Base-by-base conservation (phyloP, 2,797 vertebrate species). In the Anabacerthia variegaticeps region DNA sequence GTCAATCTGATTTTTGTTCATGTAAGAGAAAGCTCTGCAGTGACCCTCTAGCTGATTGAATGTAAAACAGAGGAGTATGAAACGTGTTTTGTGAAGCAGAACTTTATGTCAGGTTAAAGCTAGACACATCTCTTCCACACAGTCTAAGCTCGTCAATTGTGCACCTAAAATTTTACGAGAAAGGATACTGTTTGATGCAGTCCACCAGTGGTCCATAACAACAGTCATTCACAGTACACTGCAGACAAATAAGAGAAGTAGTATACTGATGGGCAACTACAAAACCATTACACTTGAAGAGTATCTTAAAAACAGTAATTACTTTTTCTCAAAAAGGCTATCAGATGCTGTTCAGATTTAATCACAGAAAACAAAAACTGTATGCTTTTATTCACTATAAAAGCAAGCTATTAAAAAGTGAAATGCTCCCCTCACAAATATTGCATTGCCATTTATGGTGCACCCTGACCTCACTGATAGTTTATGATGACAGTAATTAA, bases 171-270 rank as follows among this genome's bases (percentile, higher is more conserved):
- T 99, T 99, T 99, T 99, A 99, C 99, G 98, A 97, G 97, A 98
- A 98, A 99, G 99, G 99, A 99, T 99, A 99, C 99, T 99, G 99
- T 99, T 99, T 99, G 99, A 99, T 99, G 99, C 99, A 99, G 99
- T 99, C 99, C 98, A 99, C 99, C 99, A 99, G 98, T 93, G 99
- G 99, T 98, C 99, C 99, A 98, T 99, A 99, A 99, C 99, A 99
- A 98, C 99, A 99, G 98, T 99, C 99, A 94, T 99, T 99, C 98
- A 99, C 98, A 97, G 98, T 99, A 98, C 99, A 99, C 99, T 99
- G 98, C 97, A 98, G 97, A 97, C 86, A 98, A 97, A 98, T 90
- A 97, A 97, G 96, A 98, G 93, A 86, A 94, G 78, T 83, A 81
- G 87, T 92, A 66, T 63, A 72, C 81, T 78, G 76, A 91, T 74